phyloP scores from a whole-genome alignment of 35 echinoderm and acorn worm genomes.

The Apostichopus californicus region DNA sequence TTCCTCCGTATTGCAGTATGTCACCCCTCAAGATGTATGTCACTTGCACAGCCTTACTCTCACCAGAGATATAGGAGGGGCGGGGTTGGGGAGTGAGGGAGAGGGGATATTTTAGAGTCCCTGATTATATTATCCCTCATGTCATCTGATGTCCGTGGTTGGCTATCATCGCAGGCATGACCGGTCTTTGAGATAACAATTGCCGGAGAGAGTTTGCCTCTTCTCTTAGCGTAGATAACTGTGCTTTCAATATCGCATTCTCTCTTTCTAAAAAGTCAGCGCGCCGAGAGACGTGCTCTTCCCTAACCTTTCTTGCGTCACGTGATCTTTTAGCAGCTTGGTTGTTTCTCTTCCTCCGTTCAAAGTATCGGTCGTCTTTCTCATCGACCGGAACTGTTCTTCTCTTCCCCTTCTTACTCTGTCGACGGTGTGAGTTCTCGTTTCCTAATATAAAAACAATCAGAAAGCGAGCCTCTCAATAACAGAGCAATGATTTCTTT shows the following conservation, averaged over 20 bases:
- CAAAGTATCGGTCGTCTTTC: slow-evolving; percentile 92
- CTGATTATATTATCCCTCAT: neutral
- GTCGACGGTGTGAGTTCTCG: slow-evolving; percentile 12
- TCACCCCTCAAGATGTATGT: too few species aligned
- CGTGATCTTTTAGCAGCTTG: slow-evolving; percentile 91
- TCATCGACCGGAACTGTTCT: slow-evolving; percentile 58
- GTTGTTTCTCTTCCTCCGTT: slow-evolving; percentile 83
- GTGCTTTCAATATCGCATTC: slow-evolving; percentile 83
- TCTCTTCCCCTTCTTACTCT: slow-evolving; percentile 54
- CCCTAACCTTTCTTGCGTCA: slow-evolving; percentile 79
- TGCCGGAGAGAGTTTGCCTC: slow-evolving; percentile 89
- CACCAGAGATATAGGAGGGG: too few species aligned
- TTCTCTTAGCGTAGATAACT: slow-evolving; percentile 78
- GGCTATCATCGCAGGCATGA: neutral
- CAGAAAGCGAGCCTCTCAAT: neutral
- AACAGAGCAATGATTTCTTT: neutral
- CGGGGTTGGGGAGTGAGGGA: too few species aligned
- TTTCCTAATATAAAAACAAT: neutral
- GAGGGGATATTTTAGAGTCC: too few species aligned
- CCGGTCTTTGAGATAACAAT: slow-evolving; percentile 76
- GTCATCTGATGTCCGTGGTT: slow-evolving; percentile 34
- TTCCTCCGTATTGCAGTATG: too few species aligned
- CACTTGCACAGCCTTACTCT: too few species aligned
- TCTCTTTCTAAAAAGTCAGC: slow-evolving; percentile 85
- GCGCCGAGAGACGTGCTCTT: slow-evolving; percentile 79